A percentile compares a stretch with the other conserved stretches of the same genome.
These are phyloP conservation scores for Epinotia ramella DNA, from an alignment of 2,888 invertebrate genomes.

Conservation along the genomic window DNA sequence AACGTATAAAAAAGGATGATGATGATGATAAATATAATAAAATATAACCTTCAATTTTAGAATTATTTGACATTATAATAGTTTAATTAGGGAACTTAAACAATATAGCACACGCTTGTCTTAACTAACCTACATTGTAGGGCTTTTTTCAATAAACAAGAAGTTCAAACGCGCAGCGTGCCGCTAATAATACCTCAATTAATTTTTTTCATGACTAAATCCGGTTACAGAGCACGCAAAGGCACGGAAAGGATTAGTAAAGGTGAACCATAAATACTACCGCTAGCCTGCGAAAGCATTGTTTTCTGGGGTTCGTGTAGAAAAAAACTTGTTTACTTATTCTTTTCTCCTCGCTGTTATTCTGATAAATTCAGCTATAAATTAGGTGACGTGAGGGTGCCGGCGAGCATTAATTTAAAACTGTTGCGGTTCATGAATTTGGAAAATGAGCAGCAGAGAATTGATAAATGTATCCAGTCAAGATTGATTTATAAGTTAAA, in stretches of 20 bases:
- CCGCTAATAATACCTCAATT: constrained; percentile 35
- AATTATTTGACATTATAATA: background rate
- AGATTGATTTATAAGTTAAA: background rate
- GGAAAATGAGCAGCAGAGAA: constrained; percentile 22
- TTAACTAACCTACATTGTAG: background rate
- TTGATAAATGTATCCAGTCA: constrained; percentile 1
- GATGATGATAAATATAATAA: no score
- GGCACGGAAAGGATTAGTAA: constrained; percentile 35
- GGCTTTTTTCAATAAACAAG: constrained; percentile 31
- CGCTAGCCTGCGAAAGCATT: constrained; percentile 46
- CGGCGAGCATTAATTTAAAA: constrained; percentile 65
- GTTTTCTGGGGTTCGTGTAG: constrained; percentile 50
- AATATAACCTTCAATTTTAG: no score
- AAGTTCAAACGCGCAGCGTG: constrained; percentile 9
- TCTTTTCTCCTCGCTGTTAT: constrained; percentile 46
- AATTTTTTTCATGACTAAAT: constrained; percentile 40
- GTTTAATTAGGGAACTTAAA: background rate
- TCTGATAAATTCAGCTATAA: constrained; percentile 73
- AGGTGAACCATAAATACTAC: constrained; percentile 36
- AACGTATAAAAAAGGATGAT: no score
- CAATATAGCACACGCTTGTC: background rate
- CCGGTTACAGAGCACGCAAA: constrained; percentile 39
- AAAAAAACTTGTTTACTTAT: constrained; percentile 56
- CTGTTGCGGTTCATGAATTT: constrained; percentile 47
- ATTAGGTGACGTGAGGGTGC: constrained; percentile 60